These are phyloP conservation scores for Drosophila erecta DNA, from an alignment of 1,140 invertebrate genomes.

Conservation along the genomic window DNA sequence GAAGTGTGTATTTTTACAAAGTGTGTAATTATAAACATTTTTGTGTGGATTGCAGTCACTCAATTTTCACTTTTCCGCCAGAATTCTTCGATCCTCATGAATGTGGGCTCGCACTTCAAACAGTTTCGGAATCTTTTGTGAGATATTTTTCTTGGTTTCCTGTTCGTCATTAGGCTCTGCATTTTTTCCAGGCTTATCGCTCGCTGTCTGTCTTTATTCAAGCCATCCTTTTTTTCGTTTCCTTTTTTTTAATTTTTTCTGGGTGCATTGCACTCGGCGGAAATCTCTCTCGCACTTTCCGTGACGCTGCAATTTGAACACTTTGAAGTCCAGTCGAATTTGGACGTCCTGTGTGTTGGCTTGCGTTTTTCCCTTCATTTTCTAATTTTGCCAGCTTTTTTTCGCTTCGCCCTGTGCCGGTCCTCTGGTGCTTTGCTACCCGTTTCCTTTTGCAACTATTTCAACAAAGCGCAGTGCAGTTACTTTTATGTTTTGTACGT, in stretches of 20 bases:
- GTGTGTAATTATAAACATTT: neutral
- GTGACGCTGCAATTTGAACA: constrained; percentile 77
- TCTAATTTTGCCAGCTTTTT: constrained; percentile 20
- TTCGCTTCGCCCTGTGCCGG: constrained; percentile 35
- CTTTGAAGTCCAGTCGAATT: constrained; percentile 81
- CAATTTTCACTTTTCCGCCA: neutral
- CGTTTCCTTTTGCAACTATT: constrained; percentile 77
- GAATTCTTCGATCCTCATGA: constrained; percentile 9
- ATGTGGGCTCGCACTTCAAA: constrained; percentile 15
- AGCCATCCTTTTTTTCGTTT: neutral
- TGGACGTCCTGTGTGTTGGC: constrained; percentile 57
- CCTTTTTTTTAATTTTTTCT: constrained; percentile 9
- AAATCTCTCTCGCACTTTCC: constrained; percentile 60
- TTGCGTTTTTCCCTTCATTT: constrained; percentile 24
- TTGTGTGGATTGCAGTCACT: neutral
- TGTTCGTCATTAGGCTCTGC: constrained; percentile 59
- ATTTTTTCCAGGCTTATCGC: constrained; percentile 42
- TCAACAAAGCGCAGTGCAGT: constrained; percentile 81
- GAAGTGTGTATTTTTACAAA: neutral
- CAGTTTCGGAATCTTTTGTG: constrained; percentile 44
- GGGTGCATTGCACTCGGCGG: constrained; percentile 57
- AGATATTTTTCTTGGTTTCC: constrained; percentile 9
- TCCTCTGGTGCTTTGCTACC: constrained; percentile 66
- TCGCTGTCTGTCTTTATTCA: constrained; percentile 34
- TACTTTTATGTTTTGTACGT: constrained; percentile 82